These are phyloP conservation scores for Hassar affinis DNA, from an alignment of 2,113 vertebrate genomes.

Conservation along the genomic window DNA sequence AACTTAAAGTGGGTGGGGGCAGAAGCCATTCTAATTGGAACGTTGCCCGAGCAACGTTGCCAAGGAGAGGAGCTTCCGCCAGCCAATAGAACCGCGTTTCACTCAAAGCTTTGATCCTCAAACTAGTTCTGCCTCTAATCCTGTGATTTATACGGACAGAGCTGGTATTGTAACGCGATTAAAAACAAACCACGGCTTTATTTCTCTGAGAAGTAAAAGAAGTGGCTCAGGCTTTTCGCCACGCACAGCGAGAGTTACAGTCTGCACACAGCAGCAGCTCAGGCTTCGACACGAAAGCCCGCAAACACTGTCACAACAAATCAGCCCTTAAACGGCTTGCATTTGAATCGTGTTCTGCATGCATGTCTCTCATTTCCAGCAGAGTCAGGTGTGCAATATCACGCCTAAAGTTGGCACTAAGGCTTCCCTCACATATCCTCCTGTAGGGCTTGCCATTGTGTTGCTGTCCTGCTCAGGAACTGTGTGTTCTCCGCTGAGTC, in stretches of 20 bases:
- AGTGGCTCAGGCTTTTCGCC: neutral
- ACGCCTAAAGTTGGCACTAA: neutral
- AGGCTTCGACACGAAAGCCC: neutral
- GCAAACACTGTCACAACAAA: neutral
- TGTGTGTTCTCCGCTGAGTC: neutral
- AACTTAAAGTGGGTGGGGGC: conserved; percentile 66
- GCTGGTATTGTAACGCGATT: neutral
- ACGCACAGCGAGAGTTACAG: neutral
- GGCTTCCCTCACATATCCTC: neutral
- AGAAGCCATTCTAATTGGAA: conserved; percentile 63
- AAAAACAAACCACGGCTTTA: too few relatives aligned
- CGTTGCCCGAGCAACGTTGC: conserved; percentile 68
- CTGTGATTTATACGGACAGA: conserved; percentile 15
- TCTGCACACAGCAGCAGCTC: neutral
- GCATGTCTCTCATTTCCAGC: neutral
- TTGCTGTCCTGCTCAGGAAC: neutral
- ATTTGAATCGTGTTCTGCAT: neutral
- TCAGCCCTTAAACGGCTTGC: neutral
- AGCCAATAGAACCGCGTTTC: conserved; percentile 61
- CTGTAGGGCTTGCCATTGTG: neutral
- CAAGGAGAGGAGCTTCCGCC: conserved; percentile 59
- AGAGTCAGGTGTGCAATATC: neutral
- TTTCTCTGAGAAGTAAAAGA: neutral
- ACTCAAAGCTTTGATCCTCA: conserved; percentile 20
- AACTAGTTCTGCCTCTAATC: neutral